These are phyloP conservation scores for Pemphigus obesinymphae DNA, from an alignment of 1,140 invertebrate genomes.

Conservation along the genomic window DNA sequence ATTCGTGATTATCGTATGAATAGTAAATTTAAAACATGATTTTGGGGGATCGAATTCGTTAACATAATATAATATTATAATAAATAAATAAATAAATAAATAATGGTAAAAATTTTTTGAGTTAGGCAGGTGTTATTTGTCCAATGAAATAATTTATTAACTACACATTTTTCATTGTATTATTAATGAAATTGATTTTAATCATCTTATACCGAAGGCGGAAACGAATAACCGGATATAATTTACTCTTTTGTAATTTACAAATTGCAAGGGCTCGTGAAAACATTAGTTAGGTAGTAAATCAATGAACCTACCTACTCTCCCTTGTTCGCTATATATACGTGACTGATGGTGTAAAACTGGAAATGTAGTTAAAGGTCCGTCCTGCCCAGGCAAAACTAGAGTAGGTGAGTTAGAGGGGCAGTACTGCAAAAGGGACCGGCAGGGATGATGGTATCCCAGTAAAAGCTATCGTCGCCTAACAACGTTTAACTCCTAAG, in stretches of 20 bases:
- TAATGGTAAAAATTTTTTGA: too few species aligned
- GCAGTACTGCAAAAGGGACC: background rate
- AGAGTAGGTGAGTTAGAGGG: background rate
- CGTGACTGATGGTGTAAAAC: conserved; percentile 36
- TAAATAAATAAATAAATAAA: too few species aligned
- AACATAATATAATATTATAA: too few species aligned
- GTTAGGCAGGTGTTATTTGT: background rate
- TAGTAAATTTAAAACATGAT: too few species aligned
- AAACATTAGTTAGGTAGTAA: conserved; percentile 32
- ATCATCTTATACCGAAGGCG: background rate
- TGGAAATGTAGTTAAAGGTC: conserved; percentile 21
- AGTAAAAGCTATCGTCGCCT: conserved; percentile 39
- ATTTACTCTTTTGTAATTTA: conserved; percentile 29
- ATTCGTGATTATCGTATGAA: too few species aligned
- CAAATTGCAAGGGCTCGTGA: conserved; percentile 10
- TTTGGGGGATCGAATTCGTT: too few species aligned
- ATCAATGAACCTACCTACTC: conserved; percentile 19
- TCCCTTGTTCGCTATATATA: background rate
- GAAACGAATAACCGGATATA: conserved; percentile 12
- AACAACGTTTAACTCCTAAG: conserved; percentile 41
- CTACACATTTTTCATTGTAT: background rate
- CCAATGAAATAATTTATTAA: background rate
- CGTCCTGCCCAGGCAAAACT: background rate
- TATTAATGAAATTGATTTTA: background rate
- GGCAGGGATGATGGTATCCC: background rate